Base-by-base conservation (phyloP, 2,888 invertebrate species). In the Dryobotodes eremita region DNA sequence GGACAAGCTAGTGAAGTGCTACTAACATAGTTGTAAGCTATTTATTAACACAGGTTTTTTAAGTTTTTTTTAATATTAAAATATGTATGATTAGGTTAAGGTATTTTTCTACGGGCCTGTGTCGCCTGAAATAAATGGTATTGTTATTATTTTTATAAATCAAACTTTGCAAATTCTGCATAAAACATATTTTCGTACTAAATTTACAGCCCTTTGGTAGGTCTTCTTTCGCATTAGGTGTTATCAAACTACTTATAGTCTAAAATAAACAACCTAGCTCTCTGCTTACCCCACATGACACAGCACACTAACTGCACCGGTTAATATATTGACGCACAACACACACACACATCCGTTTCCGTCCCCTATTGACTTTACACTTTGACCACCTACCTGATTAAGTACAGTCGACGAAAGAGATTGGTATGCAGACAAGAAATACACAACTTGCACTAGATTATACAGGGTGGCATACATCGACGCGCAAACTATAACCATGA, bases 311-410 rank as follows among this genome's bases (percentile, higher is more conserved):
- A 80, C 78, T 66, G 57, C 71, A 69, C 79, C 79, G 69, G 88
- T 79, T 88, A 89, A 88, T 88, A 86, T 89, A 79, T 89, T 89
- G 88, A 89, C 85, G 26, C 57, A 88, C 85, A 84, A 88, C 31
- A 89, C 82, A 84, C 46, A 82, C 78, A 77, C 59, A 81, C 89
- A 86, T 89, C 88, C 88, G 88, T 64, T 89, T 89, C 88, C 88
- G 74, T 83, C 71, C 48, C 3, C 11, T 88, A 72, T 88, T 86
- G 82, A 89, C 81, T 75, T 59, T 76, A 80, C 83, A 80, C 71
- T 81, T 78, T 86, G 89, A 71, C 88, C 88, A 88, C 88, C 88
- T 89, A 89, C 88, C 82, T 83, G 75, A 75, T 76, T 64, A 61
- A 42, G 81, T 82, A 82, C 71, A 26, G 17, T 26, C 46, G 23